A percentile compares a stretch with the other conserved stretches of the same genome.
phyloP scores from a whole-genome alignment of 2,888 invertebrate genomes.

The Drosophila pseudotalamancana region DNA sequence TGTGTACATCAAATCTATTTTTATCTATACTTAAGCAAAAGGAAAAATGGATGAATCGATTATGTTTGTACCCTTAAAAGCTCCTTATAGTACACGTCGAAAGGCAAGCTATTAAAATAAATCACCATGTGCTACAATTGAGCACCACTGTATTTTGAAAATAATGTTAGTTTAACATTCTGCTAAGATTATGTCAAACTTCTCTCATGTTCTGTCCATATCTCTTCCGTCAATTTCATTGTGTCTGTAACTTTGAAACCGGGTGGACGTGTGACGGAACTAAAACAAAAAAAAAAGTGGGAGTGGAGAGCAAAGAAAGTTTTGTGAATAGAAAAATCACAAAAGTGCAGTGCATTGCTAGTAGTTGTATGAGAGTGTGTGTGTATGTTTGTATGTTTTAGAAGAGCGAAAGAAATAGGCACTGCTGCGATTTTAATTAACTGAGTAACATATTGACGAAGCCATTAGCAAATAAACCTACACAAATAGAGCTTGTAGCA shows the following conservation, averaged over 20 bases:
- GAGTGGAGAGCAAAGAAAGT: slow-evolving; percentile 54
- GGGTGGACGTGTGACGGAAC: slow-evolving; percentile 24
- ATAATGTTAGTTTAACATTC: slow-evolving; percentile 29
- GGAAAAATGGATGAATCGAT: too few relatives aligned
- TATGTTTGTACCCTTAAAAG: too few relatives aligned
- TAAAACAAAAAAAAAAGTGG: slow-evolving; percentile 32
- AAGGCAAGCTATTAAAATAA: too few relatives aligned
- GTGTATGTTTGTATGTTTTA: slow-evolving; percentile 12
- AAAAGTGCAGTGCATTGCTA: slow-evolving; percentile 54
- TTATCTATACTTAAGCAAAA: too few relatives aligned
- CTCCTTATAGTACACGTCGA: too few relatives aligned
- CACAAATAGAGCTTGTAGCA: slow-evolving; percentile 7
- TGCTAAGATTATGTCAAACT: slow-evolving; percentile 5
- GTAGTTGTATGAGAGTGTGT: slow-evolving; percentile 29
- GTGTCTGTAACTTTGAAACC: slow-evolving; percentile 28
- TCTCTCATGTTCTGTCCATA: slow-evolving; percentile 6
- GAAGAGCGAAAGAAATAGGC: slow-evolving; percentile 19
- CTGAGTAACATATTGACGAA: slow-evolving; percentile 23
- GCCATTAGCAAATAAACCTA: slow-evolving; percentile 5
- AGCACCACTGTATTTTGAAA: slow-evolving; percentile 4
- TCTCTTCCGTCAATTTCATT: slow-evolving; percentile 30
- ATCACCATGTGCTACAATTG: neutral
- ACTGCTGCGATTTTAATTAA: slow-evolving; percentile 22
- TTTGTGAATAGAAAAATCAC: slow-evolving; percentile 53
- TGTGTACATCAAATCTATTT: too few relatives aligned